Percentiles rank a stretch among this genome's conserved stretches.
phyloP scores from a whole-genome alignment of 2,113 vertebrate genomes.

The human region GRCh38 chr11:63983001-63983500 shows the following conservation, averaged over 20 bases:
- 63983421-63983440: too few species aligned
- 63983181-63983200: background rate
- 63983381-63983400: too few species aligned
- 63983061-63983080: background rate
- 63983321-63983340: too few species aligned
- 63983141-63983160: background rate
- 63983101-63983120: background rate
- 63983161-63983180: rapidly evolving
- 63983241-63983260: background rate
- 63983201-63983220: background rate
- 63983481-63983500: too few species aligned
- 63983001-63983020: too few species aligned
- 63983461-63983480: too few species aligned
- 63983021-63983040: background rate
- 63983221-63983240: background rate
- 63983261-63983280: background rate
- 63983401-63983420: too few species aligned
- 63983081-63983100: background rate
- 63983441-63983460: too few species aligned
- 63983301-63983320: too few species aligned
- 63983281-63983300: too few species aligned
- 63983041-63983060: background rate
- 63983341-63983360: too few species aligned
- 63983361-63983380: too few species aligned
- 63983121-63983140: background rate